Evolutionary conservation across 2,113 vertebrate genomes (phyloP).

Genomic region (Myotis yumanensis): DNA sequence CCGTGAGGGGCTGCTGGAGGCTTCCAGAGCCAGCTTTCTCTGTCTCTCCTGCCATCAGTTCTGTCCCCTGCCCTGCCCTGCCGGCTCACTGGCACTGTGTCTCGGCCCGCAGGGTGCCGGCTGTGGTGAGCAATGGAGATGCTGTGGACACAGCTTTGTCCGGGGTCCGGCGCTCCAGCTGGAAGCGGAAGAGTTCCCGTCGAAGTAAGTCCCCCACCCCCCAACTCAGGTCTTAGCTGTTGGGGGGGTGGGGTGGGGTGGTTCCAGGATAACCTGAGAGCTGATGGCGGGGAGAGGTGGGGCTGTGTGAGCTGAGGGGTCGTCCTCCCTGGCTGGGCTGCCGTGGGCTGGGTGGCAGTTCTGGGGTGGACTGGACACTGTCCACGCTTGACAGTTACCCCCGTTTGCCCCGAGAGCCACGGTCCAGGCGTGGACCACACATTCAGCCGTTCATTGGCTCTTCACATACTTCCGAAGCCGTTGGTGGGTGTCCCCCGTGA

Average conservation of each 20-base stretch:
- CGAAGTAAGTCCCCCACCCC: constrained; percentile 56
- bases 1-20: background rate
- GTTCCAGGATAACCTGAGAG: background rate
- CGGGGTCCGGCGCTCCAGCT: constrained; percentile 42
- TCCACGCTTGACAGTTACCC: background rate
- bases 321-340: background rate
- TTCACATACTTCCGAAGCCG: rapidly evolving
- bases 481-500: background rate
- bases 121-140: constrained; percentile 80
- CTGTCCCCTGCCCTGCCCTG: background rate
- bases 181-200: constrained; percentile 77
- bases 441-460: background rate
- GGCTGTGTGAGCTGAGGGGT: rapidly evolving
- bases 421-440: no score
- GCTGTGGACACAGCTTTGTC: background rate
- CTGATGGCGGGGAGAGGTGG: no score
- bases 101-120: constrained; percentile 42
- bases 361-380: background rate
- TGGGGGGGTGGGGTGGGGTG: background rate
- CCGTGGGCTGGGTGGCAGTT: background rate
- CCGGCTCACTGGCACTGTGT: background rate
- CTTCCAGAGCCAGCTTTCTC: background rate
- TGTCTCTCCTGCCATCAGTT: background rate
- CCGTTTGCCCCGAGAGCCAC: background rate
- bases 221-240: background rate